Conservation (phyloP, 1,140 invertebrate genomes). For the Caenorhabditis briggsae region DNA sequence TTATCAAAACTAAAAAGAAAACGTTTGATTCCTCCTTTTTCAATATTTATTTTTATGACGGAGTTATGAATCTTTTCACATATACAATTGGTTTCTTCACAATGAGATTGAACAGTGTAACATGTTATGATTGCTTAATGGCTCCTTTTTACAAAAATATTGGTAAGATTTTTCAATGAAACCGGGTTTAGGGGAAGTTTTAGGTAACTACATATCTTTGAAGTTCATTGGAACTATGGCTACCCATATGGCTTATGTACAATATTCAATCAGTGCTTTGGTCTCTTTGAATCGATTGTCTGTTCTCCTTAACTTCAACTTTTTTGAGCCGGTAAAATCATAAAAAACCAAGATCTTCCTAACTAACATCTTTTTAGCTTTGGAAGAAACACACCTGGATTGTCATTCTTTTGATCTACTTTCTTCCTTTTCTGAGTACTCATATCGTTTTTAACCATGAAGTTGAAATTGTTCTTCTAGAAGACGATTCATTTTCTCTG, state of each 20-base stretch:
- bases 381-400: background rate
- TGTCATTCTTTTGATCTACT: background rate
- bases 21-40: slow-evolving; percentile 5
- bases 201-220: background rate
- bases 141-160: background rate
- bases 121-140: background rate
- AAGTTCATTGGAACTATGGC: background rate
- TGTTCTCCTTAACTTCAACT: background rate
- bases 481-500: background rate
- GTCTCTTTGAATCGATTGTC: background rate
- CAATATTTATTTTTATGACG: background rate
- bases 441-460: background rate
- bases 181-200: background rate
- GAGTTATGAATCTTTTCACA: background rate
- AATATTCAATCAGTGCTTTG: background rate
- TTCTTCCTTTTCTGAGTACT: background rate
- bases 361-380: background rate
- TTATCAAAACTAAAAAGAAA: background rate
- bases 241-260: slow-evolving; percentile 4
- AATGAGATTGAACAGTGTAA: background rate
- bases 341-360: too few relatives aligned
- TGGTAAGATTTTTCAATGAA: background rate
- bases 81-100: background rate
- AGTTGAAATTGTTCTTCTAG: background rate
- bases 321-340: slow-evolving; percentile 2